Percentiles rank a stretch among this genome's conserved stretches.
phyloP scores from a whole-genome alignment of 1,140 invertebrate species.

The Psilanteris sp. region DNA sequence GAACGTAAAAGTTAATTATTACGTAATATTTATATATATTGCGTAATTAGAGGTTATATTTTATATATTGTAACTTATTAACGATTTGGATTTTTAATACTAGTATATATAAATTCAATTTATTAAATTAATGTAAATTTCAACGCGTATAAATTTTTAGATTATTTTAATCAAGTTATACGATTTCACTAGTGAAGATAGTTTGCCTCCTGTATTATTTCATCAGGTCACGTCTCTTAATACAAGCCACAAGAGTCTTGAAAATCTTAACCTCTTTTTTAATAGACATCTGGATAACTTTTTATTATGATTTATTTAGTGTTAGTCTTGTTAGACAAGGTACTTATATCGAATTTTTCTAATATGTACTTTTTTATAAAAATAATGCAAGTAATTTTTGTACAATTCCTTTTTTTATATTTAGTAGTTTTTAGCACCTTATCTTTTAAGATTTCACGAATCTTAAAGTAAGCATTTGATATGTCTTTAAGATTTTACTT shows the following conservation, averaged over 20 bases:
- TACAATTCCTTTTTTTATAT: constrained; percentile 4
- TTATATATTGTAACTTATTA: too few relatives aligned
- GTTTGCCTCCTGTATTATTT: constrained; percentile 45
- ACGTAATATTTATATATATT: too few relatives aligned
- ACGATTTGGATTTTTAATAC: too few relatives aligned
- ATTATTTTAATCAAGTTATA: constrained; percentile 46
- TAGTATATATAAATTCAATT: too few relatives aligned
- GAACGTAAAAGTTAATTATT: too few relatives aligned
- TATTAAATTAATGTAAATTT: constrained; percentile 25
- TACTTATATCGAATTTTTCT: constrained; percentile 20
- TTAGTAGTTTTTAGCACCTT: too few relatives aligned
- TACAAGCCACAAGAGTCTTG: constrained; percentile 45
- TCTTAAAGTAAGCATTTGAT: constrained; percentile 29
- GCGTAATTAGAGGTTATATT: too few relatives aligned
- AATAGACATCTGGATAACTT: constrained; percentile 50
- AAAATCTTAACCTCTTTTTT: constrained; percentile 52
- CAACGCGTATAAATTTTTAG: constrained; percentile 7
- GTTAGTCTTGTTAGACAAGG: constrained; percentile 6
- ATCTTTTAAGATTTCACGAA: too few relatives aligned
- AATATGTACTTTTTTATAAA: constrained; percentile 9
- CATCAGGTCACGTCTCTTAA: constrained; percentile 55
- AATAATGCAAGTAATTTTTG: not conserved
- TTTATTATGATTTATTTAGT: constrained; percentile 48
- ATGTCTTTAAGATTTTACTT: constrained; percentile 28
- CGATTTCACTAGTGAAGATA: constrained; percentile 27